phyloP scores from a whole-genome alignment of 2,797 vertebrate species.

The Acanthiza pusilla region DNA sequence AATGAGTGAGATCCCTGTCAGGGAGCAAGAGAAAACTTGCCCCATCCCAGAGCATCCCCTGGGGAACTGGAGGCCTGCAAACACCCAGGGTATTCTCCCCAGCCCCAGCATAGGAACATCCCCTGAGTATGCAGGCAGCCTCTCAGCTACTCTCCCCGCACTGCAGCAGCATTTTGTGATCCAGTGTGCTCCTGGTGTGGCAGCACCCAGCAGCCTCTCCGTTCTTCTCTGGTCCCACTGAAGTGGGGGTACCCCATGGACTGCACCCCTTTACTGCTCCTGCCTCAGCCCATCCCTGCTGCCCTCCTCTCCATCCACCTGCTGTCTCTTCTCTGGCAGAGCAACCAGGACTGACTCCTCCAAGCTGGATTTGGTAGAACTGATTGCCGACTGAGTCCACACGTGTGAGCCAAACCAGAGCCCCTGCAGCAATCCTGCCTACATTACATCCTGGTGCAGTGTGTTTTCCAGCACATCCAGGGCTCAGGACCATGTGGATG shows the following conservation, averaged over 20 bases:
- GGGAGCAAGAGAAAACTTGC: neutral
- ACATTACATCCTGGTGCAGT: neutral
- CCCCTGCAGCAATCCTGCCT: neutral
- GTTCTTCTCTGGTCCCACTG: neutral
- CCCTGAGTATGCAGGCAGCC: neutral
- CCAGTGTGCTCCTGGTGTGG: neutral
- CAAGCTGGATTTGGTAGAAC: neutral
- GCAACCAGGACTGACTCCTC: neutral
- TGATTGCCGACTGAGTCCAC: neutral
- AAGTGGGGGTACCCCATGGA: neutral
- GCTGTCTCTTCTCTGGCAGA: neutral
- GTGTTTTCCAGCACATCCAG: neutral
- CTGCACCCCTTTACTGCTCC: neutral
- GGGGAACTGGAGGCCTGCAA: neutral
- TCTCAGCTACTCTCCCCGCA: neutral
- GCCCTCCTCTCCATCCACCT: neutral
- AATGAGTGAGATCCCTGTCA: rapidly evolving
- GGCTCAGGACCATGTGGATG: neutral
- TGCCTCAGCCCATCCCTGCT: neutral
- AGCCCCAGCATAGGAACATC: neutral
- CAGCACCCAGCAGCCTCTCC: neutral
- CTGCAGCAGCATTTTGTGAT: neutral
- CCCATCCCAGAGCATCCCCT: neutral
- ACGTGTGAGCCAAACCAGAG: neutral
- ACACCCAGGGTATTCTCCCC: neutral